Conservation (phyloP, 2,113 vertebrate species). For the Chaenocephalus aceratus region DNA sequence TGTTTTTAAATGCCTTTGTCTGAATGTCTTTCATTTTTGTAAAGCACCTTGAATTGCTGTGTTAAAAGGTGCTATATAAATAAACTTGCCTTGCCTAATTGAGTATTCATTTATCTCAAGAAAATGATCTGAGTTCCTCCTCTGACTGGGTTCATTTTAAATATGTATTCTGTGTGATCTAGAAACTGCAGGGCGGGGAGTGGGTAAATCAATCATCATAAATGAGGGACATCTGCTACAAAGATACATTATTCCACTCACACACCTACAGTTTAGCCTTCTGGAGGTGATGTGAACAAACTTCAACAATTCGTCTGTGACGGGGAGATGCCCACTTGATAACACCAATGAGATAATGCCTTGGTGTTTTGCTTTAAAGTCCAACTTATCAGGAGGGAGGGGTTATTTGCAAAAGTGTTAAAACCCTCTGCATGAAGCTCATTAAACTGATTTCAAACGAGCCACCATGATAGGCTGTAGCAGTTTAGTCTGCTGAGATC, state of each 20-base stretch:
- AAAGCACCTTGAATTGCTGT: too few species aligned
- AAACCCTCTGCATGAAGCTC: slow-evolving; percentile 38
- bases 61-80: too few species aligned
- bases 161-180: slow-evolving; percentile 21
- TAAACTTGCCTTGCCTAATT: too few species aligned
- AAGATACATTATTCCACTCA: slow-evolving; percentile 44
- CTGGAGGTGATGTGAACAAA: slow-evolving; percentile 6
- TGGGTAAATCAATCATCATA: slow-evolving; percentile 36
- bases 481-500: slow-evolving; percentile 54
- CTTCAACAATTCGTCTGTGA: slow-evolving; percentile 33
- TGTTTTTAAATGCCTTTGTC: too few species aligned
- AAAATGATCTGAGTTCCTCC: not conserved
- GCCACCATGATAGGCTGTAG: slow-evolving; percentile 27
- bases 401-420: slow-evolving; percentile 11
- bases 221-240: slow-evolving; percentile 42
- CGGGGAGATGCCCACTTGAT: slow-evolving; percentile 15
- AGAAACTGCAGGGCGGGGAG: not conserved
- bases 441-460: slow-evolving; percentile 64
- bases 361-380: too few species aligned
- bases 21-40: too few species aligned
- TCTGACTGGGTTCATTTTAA: not conserved
- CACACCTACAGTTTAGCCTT: slow-evolving; percentile 44
- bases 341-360: slow-evolving; percentile 2
- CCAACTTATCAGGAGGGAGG: not conserved
- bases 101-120: not conserved